These are phyloP conservation scores for Corythaixoides concolor DNA, from an alignment of 2,113 vertebrate species.

Conservation along the genomic window DNA sequence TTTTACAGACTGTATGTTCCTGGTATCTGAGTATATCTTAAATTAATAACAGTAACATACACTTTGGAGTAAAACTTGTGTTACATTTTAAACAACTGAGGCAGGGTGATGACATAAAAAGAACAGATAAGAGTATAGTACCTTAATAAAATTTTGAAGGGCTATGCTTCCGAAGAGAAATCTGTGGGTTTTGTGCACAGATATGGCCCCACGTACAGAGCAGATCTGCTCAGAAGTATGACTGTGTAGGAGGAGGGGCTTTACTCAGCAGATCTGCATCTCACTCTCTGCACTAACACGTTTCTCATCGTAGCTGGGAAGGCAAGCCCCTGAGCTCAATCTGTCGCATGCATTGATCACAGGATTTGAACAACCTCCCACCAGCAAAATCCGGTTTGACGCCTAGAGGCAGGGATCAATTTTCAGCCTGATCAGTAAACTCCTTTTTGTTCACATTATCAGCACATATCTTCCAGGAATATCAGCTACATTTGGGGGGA, in stretches of 20 bases:
- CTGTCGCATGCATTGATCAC: not conserved
- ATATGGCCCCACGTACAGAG: not conserved
- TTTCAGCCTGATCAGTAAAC: not conserved
- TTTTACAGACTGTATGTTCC: not conserved
- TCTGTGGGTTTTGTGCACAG: not conserved
- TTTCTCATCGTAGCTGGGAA: rapidly evolving
- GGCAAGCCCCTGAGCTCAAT: not conserved
- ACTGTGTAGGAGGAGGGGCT: not conserved
- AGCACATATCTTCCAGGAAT: not conserved
- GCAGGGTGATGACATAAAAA: not conserved
- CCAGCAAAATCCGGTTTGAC: not conserved
- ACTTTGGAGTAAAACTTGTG: not conserved
- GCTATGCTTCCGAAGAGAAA: not conserved
- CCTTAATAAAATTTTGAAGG: not conserved
- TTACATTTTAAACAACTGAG: not conserved
- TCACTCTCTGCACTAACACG: not conserved
- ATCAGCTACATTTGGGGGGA: not conserved
- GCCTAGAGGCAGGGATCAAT: not conserved
- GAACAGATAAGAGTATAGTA: not conserved
- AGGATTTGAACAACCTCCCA: not conserved
- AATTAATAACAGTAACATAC: not conserved
- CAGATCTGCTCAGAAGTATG: not conserved
- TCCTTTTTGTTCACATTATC: not conserved
- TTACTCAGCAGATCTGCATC: not conserved
- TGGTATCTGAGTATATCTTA: not conserved